Evolutionary conservation across 2,888 invertebrate species (phyloP).

Genomic region (Ischnura elegans): DNA sequence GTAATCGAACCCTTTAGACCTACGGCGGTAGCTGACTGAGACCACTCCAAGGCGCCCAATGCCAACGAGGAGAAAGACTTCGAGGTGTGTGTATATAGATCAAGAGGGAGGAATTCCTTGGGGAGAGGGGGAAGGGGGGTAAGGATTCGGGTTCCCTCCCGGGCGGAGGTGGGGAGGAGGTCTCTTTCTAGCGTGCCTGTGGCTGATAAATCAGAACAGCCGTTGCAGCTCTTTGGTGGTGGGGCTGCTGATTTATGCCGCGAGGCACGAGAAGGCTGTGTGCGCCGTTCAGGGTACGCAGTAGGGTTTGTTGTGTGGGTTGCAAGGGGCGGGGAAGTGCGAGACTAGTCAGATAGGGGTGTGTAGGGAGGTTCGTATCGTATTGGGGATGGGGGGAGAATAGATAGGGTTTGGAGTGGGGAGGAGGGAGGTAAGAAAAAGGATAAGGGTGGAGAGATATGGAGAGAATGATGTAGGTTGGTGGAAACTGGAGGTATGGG

Average conservation of each 20-base stretch:
- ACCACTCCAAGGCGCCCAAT: slow-evolving; percentile 1
- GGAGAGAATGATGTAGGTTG: not conserved
- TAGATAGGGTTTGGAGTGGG: not conserved
- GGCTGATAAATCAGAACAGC: slow-evolving; percentile 45
- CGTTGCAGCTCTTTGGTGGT: slow-evolving; percentile 27
- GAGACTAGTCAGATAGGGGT: not conserved
- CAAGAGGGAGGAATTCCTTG: not conserved
- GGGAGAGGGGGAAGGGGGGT: not conserved
- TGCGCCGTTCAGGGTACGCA: not conserved
- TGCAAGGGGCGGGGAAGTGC: too few relatives aligned
- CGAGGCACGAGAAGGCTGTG: not conserved
- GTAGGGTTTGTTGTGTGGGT: not conserved
- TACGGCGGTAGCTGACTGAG: not conserved
- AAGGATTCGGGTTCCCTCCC: not conserved
- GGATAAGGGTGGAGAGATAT: not conserved
- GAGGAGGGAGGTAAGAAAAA: not conserved
- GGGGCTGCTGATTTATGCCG: not conserved
- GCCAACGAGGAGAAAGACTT: slow-evolving; percentile 1
- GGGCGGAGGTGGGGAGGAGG: not conserved
- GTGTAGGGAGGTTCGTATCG: not conserved
- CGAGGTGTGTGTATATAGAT: slow-evolving; percentile 5
- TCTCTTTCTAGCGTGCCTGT: slow-evolving; percentile 40
- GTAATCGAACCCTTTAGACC: not conserved
- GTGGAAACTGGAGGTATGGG: not conserved
- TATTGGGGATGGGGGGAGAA: not conserved